Evolutionary conservation across 2,888 invertebrate species (phyloP).

Genomic region (Tupiocoris notatus): DNA sequence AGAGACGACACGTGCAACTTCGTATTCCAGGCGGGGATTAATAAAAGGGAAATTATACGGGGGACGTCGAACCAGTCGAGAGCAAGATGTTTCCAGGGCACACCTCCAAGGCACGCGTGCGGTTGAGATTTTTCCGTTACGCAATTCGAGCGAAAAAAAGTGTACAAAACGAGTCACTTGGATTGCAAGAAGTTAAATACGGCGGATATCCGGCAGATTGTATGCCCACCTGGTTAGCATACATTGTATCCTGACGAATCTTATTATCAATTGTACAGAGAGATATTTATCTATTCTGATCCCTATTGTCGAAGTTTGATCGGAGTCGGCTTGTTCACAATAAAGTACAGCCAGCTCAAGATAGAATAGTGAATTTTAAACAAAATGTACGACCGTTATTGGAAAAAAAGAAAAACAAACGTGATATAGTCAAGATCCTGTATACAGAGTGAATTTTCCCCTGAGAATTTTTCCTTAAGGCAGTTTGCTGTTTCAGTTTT

Average conservation of each 20-base stretch:
- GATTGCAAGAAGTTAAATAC: conserved; percentile 19
- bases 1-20: conserved; percentile 36
- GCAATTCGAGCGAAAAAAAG: neutral
- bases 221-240: conserved; percentile 1
- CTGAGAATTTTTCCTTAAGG: too few species aligned
- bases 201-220: conserved; percentile 11
- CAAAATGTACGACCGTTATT: too few species aligned
- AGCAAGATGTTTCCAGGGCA: conserved; percentile 24
- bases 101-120: neutral
- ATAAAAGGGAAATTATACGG: conserved; percentile 37
- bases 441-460: too few species aligned
- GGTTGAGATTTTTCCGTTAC: conserved; percentile 33
- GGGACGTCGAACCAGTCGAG: conserved; percentile 20
- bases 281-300: too few species aligned
- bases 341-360: too few species aligned
- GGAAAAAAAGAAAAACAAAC: too few species aligned
- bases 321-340: too few species aligned
- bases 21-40: conserved; percentile 4
- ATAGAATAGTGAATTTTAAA: too few species aligned
- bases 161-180: conserved; percentile 23
- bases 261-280: too few species aligned
- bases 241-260: neutral
- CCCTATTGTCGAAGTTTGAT: too few species aligned
- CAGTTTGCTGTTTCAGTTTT: too few species aligned
- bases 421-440: too few species aligned